Evolutionary conservation across 2,113 vertebrate species (phyloP), one percentile per base, ranked within the genome.

Genomic region (Phasianus colchicus): DNA sequence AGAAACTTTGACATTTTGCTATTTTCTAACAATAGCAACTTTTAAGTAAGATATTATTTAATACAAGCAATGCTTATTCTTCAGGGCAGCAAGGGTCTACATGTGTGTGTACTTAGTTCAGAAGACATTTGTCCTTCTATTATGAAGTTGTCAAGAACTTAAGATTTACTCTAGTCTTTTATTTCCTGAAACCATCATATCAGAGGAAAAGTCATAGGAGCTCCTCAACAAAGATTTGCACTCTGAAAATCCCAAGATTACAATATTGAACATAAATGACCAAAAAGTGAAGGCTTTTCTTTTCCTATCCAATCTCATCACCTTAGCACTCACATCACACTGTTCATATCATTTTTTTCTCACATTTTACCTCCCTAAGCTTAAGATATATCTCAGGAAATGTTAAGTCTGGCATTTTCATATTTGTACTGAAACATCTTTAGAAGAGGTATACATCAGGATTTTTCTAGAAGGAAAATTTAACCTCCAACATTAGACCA

Each of bases 1-100:
- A 78, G 88, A 81, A 92, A 86, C 36, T 64, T 47, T 67, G 83
- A 67, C 42, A 10, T 42, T 42, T 42, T 7, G 9, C 30, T 67
- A 21, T 38, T 75, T 83, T 54, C 63, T 54, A 55, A 55, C 6
- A 63, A 32, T 32, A 61, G 32, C 32, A 45, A 50, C n/a, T 55
- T 86, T 73, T 40, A 79, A 54, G 20, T 13, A 52, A 77, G 24
- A 1, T 18, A 19, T 2, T 36, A 50, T 19, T 40, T 70, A 76
- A 84, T 52, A 82, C 36, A 84, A 82, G 21, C 30, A 24, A 86
- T 50, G 47, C 11, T 72, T 42, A 54, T 20, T 81, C 47, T 47
- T 13, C 20, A 9, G 83, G n/a, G 45, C n/a, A 78, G 67, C 29
- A 24, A 0, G 0, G 42, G 7, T 32, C 65, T 72, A 29, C 32